Base-by-base conservation (phyloP, 1,140 invertebrate genomes). In the Babylonia areolata region DNA sequence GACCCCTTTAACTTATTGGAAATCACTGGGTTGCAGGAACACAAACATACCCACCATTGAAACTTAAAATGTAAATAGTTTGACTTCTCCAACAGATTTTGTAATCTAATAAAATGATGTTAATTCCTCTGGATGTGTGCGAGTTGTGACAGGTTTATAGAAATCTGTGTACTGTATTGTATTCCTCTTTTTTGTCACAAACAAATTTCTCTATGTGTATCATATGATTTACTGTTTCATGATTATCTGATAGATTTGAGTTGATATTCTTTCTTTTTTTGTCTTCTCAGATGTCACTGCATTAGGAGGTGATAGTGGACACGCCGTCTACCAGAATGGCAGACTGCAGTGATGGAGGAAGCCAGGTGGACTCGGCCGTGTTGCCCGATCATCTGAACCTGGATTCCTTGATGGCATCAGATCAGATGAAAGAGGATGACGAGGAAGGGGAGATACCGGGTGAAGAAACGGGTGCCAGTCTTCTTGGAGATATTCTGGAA, bases 391-490 rank as follows among this genome's bases (percentile, higher is more conserved):
- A 40, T 23, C 20, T 84, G 37, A 84, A 31, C 69, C 69, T 84
- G 82, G 69, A 84, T 69, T 69, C 58, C 82, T 37, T 84, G 35
- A 39, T 84, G 64, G 82, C 37, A 23, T 35, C 40, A 69, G 64
- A 71, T 12, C 33, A 83, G 46, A 28, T 17, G 33, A 80, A 80
- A 54, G 87, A 87, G 20, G 87, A 87, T 58, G 85, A 87, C 88
- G 58, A 89, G 20, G 88, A 87, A 17, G 88, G 90, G 54, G 86
- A 92, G 80, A 88, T 89, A 54, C 84, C 90, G 35, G 89, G 89
- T 33, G 91, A 90, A 31, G 90, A 91, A 51, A 83, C 58, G 28
- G 87, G 85, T 51, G 64, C 39, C 69, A 73, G 82, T 33, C 35
- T 84, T 46, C 37, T 84, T 28, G 64, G 69, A 23, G 69, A 84